Conservation (phyloP, 1,140 invertebrate genomes). For the Zaprionus lachaisei region DNA sequence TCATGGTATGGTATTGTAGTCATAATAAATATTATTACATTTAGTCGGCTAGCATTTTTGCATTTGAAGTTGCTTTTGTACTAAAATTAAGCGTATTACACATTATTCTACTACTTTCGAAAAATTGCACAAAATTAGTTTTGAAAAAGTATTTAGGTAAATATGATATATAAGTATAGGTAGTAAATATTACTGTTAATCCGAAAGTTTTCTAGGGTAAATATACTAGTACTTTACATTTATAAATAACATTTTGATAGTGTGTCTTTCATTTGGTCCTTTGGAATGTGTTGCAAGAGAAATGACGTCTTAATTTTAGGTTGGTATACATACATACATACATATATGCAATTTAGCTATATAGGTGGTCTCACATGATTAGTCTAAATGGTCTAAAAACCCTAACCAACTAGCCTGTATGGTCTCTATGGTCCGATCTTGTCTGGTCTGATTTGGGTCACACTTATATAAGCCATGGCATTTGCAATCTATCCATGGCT, state of each 20-base stretch:
- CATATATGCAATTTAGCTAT: conserved; percentile 33
- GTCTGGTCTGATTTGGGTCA: not conserved
- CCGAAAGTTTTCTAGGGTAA: conserved; percentile 16
- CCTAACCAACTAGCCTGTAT: conserved; percentile 7
- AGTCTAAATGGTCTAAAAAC: conserved; percentile 20
- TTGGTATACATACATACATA: conserved; percentile 16
- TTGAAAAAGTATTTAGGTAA: conserved; percentile 14
- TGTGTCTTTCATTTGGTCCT: conserved; percentile 63
- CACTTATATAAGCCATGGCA: conserved; percentile 30
- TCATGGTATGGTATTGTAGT: conserved; percentile 29
- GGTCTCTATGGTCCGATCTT: too few relatives aligned
- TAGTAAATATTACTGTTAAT: conserved; percentile 12
- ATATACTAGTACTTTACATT: conserved; percentile 35
- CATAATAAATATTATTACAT: conserved; percentile 60
- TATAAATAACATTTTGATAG: conserved; percentile 46
- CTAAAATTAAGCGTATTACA: conserved; percentile 78
- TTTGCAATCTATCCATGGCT: conserved; percentile 1
- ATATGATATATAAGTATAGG: not conserved
- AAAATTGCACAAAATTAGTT: conserved; percentile 45
- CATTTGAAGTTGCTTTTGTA: conserved; percentile 62
- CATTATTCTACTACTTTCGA: conserved; percentile 40
- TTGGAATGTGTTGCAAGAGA: conserved; percentile 74
- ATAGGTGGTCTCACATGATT: conserved; percentile 49
- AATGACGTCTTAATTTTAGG: conserved; percentile 60
- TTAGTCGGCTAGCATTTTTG: conserved; percentile 68